Percentiles rank a stretch among this genome's conserved stretches.
phyloP scores from a whole-genome alignment of 2,113 vertebrate species.

The Polypterus bichir region DNA sequence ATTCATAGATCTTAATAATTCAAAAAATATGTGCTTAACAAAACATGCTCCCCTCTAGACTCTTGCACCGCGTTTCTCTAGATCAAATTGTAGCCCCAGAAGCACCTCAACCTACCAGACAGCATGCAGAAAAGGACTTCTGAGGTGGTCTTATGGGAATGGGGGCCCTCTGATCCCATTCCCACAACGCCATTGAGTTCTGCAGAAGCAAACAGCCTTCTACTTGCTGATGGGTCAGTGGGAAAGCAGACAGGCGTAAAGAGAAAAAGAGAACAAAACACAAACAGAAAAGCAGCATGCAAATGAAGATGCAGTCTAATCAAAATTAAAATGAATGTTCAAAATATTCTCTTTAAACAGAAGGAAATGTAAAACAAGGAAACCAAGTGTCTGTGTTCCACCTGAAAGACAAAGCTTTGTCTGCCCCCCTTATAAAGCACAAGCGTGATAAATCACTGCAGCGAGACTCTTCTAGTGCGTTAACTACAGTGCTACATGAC shows the following conservation, averaged over 20 bases:
- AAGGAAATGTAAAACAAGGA: constrained; percentile 26
- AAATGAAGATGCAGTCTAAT: constrained; percentile 34
- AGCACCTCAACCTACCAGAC: constrained; percentile 75
- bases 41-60: no score
- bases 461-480: no score
- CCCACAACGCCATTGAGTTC: constrained; percentile 88
- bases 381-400: background rate
- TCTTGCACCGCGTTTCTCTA: no score
- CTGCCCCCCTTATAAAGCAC: no score
- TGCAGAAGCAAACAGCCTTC: constrained; percentile 67
- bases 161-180: constrained; percentile 76
- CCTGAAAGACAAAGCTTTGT: background rate
- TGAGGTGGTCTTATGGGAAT: constrained; percentile 73
- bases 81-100: constrained; percentile 20
- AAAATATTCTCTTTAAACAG: background rate
- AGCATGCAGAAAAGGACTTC: constrained; percentile 86
- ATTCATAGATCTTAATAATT: no score
- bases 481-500: background rate
- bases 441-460: no score
- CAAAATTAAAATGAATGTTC: constrained; percentile 11
- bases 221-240: constrained; percentile 47
- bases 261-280: constrained; percentile 32
- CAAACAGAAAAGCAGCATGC: constrained; percentile 53
- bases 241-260: constrained; percentile 35
- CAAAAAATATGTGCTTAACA: no score